Base-by-base conservation (phyloP, 1,140 invertebrate species). In the Vanessa tameamea region DNA sequence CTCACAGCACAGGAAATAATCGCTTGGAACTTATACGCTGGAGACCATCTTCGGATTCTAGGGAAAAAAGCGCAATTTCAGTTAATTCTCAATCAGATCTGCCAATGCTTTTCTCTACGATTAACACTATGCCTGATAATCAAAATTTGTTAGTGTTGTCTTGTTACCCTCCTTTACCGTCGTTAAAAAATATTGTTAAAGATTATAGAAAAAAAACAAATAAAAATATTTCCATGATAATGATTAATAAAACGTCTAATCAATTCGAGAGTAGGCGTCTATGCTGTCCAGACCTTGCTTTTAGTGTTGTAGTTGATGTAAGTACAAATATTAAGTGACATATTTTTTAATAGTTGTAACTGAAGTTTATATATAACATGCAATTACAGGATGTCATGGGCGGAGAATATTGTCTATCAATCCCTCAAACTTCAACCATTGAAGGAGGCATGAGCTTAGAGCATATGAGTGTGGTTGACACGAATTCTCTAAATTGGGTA, bases 101-200 rank as follows among this genome's bases (percentile, higher is more conserved):
- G 0, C 63, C 75, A 23, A 53, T 77, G 15, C 53, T 80, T 6
- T 43, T 61, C 70, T 55, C 65, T 79, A 23, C 64, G 0, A 26
- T 57, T 14, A 2, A 23, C 13, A 23, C 2, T 57, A 26, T 57
- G 0, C 5, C 71, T 12, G 70, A 66, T 43, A 31, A 59, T 37
- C 79, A 83, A n/a, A 81, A 75, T 15, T 48, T 83, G n/a, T 26
- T 79, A 1, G 64, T 83, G 1, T 55, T 83, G 11, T 57, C 78
- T 2, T 66, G 68, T 15, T 72, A 78, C 64, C 82, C 76, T 5
- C 61, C 72, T 9, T 48, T 79, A n/a, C n/a, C 50, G 31, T 77
- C 53, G 13, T 71, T 81, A 8, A 78, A 77, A 26, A 64, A 72
- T 14, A 63, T 81, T 8, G 92, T 93, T 81, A 87, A 77, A 87